These are phyloP conservation scores for Sus scrofa DNA, from an alignment of 2,113 vertebrate species.

Conservation along the genomic window T2T-Sscrofa CM000830.6:24478501-24479000, in stretches of 20 bases:
- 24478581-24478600: constrained; percentile 67
- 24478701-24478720: constrained; percentile 10
- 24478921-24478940: not conserved
- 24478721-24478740: not conserved
- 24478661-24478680: constrained; percentile 59
- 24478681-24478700: constrained; percentile 62
- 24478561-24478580: constrained; percentile 55
- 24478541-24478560: constrained; percentile 66
- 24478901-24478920: not conserved
- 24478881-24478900: not conserved
- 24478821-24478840: not conserved
- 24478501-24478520: constrained; percentile 63
- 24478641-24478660: constrained; percentile 66
- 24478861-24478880: not conserved
- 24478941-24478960: not conserved
- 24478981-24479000: not conserved
- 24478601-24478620: constrained; percentile 74
- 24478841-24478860: not conserved
- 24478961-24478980: not conserved
- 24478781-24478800: not conserved
- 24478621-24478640: constrained; percentile 68
- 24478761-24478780: not conserved
- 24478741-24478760: not conserved
- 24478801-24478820: not conserved
- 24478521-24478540: constrained; percentile 67